phyloP scores from a whole-genome alignment of 2,797 vertebrate species.

The Antennarius maculatus region DNA sequence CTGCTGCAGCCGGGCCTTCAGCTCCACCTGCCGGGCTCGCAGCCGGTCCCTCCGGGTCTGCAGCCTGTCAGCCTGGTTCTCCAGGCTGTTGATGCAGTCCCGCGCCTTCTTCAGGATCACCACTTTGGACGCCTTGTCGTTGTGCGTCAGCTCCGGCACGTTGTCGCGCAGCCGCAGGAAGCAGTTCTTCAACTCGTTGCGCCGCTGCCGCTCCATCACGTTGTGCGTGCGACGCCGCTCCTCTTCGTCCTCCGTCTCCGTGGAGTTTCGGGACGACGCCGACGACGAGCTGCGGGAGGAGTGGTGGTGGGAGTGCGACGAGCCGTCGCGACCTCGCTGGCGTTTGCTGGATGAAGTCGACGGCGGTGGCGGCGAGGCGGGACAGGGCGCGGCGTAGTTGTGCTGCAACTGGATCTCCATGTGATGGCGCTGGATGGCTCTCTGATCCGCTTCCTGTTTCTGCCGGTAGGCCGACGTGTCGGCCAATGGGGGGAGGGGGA shows the following conservation, averaged over 20 bases:
- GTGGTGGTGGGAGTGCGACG: slow-evolving; percentile 33
- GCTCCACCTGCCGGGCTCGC: slow-evolving; percentile 67
- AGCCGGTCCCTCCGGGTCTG: slow-evolving; percentile 67
- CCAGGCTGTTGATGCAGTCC: slow-evolving; percentile 80
- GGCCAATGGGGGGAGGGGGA: slow-evolving; percentile 40
- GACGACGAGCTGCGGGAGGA: slow-evolving; percentile 11
- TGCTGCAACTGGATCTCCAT: slow-evolving; percentile 84
- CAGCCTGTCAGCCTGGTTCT: slow-evolving; percentile 67
- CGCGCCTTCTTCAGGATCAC: slow-evolving; percentile 84
- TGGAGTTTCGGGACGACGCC: slow-evolving; percentile 23
- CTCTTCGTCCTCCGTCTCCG: slow-evolving; percentile 80
- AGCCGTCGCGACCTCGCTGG: slow-evolving; percentile 47
- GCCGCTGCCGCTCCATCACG: slow-evolving; percentile 85
- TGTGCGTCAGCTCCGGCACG: slow-evolving; percentile 82
- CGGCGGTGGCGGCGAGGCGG: slow-evolving; percentile 68
- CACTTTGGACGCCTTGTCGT: slow-evolving; percentile 87
- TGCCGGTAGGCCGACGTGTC: slow-evolving; percentile 51
- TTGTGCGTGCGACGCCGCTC: slow-evolving; percentile 84
- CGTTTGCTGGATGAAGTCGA: slow-evolving; percentile 64
- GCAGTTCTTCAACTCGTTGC: slow-evolving; percentile 86
- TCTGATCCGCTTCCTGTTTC: slow-evolving; percentile 63
- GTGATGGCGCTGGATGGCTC: slow-evolving; percentile 70
- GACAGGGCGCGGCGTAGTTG: slow-evolving; percentile 85
- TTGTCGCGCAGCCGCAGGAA: slow-evolving; percentile 81
- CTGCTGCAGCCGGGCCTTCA: slow-evolving; percentile 69